Evolutionary conservation across 2,797 vertebrate species (phyloP), one percentile per base, ranked within the genome.

Genomic region (Geotria australis): DNA sequence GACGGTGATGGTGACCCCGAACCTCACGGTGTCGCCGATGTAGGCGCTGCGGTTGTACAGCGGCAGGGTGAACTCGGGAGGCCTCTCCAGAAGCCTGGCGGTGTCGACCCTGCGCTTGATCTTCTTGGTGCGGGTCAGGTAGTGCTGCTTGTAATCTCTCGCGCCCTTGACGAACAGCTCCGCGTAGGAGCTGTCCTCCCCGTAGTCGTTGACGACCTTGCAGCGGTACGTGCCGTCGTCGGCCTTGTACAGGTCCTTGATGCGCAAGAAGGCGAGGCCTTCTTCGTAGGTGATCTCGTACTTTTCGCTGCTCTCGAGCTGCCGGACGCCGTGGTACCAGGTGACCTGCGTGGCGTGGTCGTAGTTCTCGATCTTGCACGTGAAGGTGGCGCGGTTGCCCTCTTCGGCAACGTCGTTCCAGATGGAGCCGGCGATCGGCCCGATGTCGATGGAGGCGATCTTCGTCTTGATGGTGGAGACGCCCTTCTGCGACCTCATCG

Each of bases 211-310:
- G 61, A 80, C 75, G 60, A 80, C 74, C 69, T 96, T 99, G 70
- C 89, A 99, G 68, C 88, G 78, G 67, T 99, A 99, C 14, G 81
- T 95, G 59, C 91, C 88, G 49, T 96, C 84, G 62, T 99, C 88
- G 1, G 82, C 71, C 73, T 74, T 85, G 59, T 72, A 76, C 62
- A 93, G 73, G 47, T 79, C 79, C 70, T 82, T 80, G 64, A 99
- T 66, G 8, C 77, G 81, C 64, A 99, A 81, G 15, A 75, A 77
- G 60, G 89, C 84, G 63, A 85, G 68, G 14, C 80, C 89, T 53
- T 99, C 86, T 57, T 88, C 79, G 5, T 93, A 96, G 60, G 77
- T 79, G 47, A 95, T 91, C 74, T 88, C 78, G 57, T 84, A 89
- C 70, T 80, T 94, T 60, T 81, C 79, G 63, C 68, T 74, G 64